Evolutionary conservation across 2,888 invertebrate genomes (phyloP).

Genomic region (Callinectes sapidus): DNA sequence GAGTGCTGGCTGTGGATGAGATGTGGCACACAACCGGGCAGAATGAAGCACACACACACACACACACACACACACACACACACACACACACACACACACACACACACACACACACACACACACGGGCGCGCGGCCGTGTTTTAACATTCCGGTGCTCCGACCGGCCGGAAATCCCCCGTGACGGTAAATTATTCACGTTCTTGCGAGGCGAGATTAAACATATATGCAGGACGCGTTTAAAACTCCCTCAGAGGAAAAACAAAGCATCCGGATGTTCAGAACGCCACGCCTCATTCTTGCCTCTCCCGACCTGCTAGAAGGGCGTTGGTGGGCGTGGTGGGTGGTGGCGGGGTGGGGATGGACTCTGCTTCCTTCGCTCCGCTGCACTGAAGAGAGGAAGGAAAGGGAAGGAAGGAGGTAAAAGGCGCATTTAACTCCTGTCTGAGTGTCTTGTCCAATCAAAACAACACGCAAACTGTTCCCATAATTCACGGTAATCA

Average conservation of each 20-base stretch:
- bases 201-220: slow-evolving; percentile 20
- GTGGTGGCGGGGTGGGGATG: too few species aligned
- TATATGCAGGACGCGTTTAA: slow-evolving; percentile 5
- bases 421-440: neutral
- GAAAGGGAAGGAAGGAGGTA: neutral
- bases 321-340: neutral
- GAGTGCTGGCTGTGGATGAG: neutral
- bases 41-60: neutral
- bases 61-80: neutral
- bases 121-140: neutral
- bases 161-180: slow-evolving; percentile 15
- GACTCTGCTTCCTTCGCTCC: neutral
- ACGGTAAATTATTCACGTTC: slow-evolving; percentile 24
- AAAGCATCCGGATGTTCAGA: slow-evolving; percentile 4
- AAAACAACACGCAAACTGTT: slow-evolving; percentile 14
- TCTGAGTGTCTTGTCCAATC: neutral
- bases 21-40: neutral
- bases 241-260: neutral
- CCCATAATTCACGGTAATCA: neutral
- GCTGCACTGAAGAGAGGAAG: neutral
- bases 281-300: neutral
- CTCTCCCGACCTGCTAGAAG: neutral
- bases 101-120: too few species aligned
- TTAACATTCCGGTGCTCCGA: neutral
- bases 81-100: too few species aligned